Evolutionary conservation across 2,113 vertebrate species (phyloP).

Genomic region (Myotis davidii): DNA sequence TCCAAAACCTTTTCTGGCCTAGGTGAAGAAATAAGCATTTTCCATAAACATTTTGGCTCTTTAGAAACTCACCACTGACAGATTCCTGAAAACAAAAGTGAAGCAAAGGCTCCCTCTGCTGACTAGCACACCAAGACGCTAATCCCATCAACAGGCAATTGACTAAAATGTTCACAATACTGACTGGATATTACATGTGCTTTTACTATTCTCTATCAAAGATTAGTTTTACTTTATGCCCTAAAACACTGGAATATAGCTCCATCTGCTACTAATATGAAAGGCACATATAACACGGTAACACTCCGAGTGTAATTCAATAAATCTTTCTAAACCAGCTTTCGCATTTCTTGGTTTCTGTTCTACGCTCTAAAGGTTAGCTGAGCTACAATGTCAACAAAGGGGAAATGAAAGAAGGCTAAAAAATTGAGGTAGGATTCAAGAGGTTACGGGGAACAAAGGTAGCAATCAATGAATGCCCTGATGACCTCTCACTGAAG

Average conservation of each 20-base stretch:
- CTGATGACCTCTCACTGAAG: not conserved
- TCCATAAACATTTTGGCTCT: not conserved
- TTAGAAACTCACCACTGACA: not conserved
- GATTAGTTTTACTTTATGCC: not conserved
- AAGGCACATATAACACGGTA: not conserved
- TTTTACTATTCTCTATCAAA: not conserved
- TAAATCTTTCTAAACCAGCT: not conserved
- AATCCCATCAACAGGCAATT: not conserved
- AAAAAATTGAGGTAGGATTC: not conserved
- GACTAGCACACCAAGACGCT: not conserved
- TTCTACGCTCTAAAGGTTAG: not conserved
- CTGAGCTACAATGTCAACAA: not conserved
- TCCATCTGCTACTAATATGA: not conserved
- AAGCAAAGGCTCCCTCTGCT: constrained; percentile 75
- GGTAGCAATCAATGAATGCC: not conserved
- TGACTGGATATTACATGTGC: not conserved
- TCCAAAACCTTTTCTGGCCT: not conserved
- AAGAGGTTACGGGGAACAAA: not conserved
- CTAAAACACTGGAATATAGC: not conserved
- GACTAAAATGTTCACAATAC: not conserved
- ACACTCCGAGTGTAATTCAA: not conserved
- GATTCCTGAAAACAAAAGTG: not conserved
- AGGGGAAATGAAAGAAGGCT: constrained; percentile 3
- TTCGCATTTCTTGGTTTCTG: not conserved
- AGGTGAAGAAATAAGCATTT: not conserved